Conservation (phyloP, 2,797 vertebrate genomes). For the Yasuhikotakia modesta region DNA sequence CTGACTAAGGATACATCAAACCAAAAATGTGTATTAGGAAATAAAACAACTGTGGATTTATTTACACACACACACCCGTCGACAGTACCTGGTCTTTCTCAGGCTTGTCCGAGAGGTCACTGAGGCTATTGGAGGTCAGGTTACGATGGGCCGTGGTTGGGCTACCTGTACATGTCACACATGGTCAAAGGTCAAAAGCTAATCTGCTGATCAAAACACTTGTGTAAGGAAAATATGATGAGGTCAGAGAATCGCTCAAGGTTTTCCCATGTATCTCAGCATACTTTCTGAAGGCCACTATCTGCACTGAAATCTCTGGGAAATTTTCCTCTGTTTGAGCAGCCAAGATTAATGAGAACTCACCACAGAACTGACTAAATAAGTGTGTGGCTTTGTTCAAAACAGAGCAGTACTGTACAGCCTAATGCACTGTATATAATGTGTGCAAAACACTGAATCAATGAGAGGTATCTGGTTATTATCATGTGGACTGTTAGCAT, state of each 20-base stretch:
- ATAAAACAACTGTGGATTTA: too few relatives aligned
- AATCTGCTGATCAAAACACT: background rate
- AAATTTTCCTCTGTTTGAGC: background rate
- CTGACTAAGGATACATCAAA: background rate
- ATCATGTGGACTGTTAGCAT: background rate
- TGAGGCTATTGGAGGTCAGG: conserved; percentile 94
- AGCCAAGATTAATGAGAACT: background rate
- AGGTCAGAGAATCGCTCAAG: background rate
- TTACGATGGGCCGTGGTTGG: conserved; percentile 89
- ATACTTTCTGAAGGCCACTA: background rate
- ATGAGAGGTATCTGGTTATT: background rate
- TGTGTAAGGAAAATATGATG: background rate
- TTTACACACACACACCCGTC: too few relatives aligned
- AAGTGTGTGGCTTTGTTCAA: background rate
- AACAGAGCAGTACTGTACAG: background rate
- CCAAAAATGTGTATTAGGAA: background rate
- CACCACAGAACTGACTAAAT: background rate
- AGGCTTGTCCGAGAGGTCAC: conserved; percentile 96
- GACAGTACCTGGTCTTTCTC: conserved; percentile 93
- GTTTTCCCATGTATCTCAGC: background rate
- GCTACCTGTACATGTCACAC: conserved; percentile 79
- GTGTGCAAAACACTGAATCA: background rate
- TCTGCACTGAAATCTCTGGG: background rate
- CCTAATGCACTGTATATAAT: background rate
- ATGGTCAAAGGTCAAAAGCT: conserved; percentile 34